Conservation (phyloP, 1,140 invertebrate genomes). For the Phortica variegata region DNA sequence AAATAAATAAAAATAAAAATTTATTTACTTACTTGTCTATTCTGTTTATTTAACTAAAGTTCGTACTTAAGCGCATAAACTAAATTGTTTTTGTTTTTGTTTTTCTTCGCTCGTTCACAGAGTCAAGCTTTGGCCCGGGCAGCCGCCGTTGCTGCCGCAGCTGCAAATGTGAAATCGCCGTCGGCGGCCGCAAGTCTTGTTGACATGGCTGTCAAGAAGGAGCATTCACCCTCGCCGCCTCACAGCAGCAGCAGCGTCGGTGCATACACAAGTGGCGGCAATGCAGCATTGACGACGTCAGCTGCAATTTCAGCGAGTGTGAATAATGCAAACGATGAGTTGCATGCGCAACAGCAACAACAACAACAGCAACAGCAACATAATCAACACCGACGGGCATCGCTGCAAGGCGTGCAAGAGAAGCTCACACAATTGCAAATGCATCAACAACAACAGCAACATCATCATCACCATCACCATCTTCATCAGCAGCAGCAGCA, state of each 20-base stretch:
- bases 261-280: not conserved
- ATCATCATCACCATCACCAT: conserved; percentile 36
- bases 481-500: conserved; percentile 24
- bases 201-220: conserved; percentile 50
- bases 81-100: conserved; percentile 2
- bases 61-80: conserved; percentile 39
- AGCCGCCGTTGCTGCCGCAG: conserved; percentile 45
- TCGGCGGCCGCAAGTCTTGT: conserved; percentile 31
- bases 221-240: conserved; percentile 46
- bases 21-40: conserved; percentile 4
- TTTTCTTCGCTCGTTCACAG: conserved; percentile 24
- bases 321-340: conserved; percentile 8
- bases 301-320: conserved; percentile 1
- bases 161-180: conserved; percentile 42
- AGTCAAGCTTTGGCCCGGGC: conserved; percentile 53
- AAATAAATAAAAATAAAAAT: no score
- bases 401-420: conserved; percentile 49
- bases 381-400: conserved; percentile 27
- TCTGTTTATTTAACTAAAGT: not conserved
- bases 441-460: conserved; percentile 49
- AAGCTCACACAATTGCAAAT: conserved; percentile 50
- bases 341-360: conserved; percentile 32
- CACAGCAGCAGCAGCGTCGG: conserved; percentile 13
- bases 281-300: not conserved
- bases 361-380: not conserved